A percentile compares a stretch with the other conserved stretches of the same genome.
Evolutionary conservation across 2,797 vertebrate genomes (phyloP).

Genomic region (Manis pentadactyla): DNA sequence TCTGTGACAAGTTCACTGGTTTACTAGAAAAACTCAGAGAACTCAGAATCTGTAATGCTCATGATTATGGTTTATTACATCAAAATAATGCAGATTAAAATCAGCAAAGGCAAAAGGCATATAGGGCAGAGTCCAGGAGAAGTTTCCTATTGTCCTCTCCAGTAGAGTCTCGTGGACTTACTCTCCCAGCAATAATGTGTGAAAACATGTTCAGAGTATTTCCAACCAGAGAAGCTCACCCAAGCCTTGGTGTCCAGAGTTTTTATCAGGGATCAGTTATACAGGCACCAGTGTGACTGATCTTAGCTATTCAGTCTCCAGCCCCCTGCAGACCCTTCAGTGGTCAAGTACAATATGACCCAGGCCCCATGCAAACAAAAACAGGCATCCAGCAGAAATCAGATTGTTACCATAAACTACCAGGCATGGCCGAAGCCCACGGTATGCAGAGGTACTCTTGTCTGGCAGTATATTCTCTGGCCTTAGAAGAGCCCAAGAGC

Average conservation of each 20-base stretch:
- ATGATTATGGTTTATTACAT: neutral
- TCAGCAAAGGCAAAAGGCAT: neutral
- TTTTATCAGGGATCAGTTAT: neutral
- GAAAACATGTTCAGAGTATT: neutral
- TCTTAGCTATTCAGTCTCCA: neutral
- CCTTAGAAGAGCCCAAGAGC: neutral
- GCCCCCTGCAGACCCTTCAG: neutral
- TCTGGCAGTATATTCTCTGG: neutral
- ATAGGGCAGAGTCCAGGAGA: neutral
- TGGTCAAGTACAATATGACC: neutral
- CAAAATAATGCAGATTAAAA: neutral
- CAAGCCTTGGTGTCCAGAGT: neutral
- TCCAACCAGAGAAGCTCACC: neutral
- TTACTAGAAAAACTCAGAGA: neutral
- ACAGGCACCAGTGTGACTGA: neutral
- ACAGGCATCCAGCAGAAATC: neutral
- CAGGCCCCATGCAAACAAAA: neutral
- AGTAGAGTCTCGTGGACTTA: neutral
- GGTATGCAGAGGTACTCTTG: neutral
- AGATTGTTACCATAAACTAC: neutral
- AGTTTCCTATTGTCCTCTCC: neutral
- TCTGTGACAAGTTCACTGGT: neutral
- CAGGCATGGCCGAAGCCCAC: neutral
- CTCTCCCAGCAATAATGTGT: neutral
- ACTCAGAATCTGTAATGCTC: neutral